These are phyloP conservation scores for Colletes collaris DNA, from an alignment of 2,888 invertebrate species.

Conservation along the genomic window DNA sequence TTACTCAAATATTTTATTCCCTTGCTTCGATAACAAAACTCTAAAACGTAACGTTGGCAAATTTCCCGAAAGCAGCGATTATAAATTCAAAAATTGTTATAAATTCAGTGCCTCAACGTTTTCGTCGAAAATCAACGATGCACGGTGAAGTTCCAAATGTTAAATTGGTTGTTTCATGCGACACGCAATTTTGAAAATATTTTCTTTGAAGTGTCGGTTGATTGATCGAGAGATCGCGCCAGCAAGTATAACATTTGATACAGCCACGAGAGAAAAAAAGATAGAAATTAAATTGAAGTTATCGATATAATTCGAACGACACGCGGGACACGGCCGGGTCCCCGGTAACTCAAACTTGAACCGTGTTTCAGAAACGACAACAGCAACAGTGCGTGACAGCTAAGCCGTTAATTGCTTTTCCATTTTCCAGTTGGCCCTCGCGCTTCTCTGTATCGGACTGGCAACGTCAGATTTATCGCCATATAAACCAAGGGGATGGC, in stretches of 20 bases:
- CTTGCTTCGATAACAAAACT: neutral
- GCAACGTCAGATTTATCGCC: slow-evolving; percentile 64
- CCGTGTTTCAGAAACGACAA: slow-evolving; percentile 18
- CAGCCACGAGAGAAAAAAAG: too few species aligned
- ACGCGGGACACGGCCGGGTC: neutral
- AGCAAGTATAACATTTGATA: too few species aligned
- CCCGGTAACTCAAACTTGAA: slow-evolving; percentile 13
- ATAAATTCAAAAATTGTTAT: neutral
- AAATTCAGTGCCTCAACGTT: neutral
- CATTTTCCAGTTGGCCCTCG: slow-evolving; percentile 61
- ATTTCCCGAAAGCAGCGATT: neutral
- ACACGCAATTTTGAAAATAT: too few species aligned
- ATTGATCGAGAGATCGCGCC: too few species aligned
- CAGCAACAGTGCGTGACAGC: slow-evolving; percentile 31
- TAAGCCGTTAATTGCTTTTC: slow-evolving; percentile 56
- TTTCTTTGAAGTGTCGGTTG: too few species aligned
- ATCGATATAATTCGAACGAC: neutral
- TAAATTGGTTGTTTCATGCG: too few species aligned
- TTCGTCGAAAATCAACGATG: too few species aligned
- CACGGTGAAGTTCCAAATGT: too few species aligned
- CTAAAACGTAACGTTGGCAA: neutral
- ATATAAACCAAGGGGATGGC: slow-evolving; percentile 78
- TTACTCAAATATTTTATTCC: neutral
- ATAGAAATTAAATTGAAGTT: too few species aligned
- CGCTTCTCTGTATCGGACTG: slow-evolving; percentile 63